Conservation (phyloP, 2,888 invertebrate genomes). For the Drosophila macrospina region DNA sequence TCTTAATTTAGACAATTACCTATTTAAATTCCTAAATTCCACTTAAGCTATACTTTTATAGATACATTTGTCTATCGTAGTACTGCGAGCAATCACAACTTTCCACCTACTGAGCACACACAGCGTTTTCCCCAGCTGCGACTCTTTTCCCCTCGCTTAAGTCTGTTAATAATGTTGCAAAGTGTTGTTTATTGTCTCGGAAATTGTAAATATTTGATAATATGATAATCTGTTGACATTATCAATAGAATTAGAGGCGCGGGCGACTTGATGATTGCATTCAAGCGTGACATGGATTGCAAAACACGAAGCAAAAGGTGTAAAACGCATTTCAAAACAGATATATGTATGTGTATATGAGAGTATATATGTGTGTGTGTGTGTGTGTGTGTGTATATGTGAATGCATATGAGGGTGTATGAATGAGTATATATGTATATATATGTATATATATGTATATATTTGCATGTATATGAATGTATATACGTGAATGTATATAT, state of each 20-base stretch:
- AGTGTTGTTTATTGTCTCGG: slow-evolving; percentile 6
- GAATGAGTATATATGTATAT: not conserved
- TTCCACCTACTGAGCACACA: not conserved
- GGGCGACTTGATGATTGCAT: slow-evolving; percentile 15
- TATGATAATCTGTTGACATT: slow-evolving; percentile 43
- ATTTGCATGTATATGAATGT: not conserved
- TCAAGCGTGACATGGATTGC: slow-evolving; percentile 28
- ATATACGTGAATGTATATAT: too few species aligned
- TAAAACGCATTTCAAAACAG: slow-evolving; percentile 43
- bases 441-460: not conserved
- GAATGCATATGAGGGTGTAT: not conserved
- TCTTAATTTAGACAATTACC: too few species aligned
- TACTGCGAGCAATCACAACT: not conserved
- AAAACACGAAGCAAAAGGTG: slow-evolving; percentile 27
- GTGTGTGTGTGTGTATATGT: not conserved
- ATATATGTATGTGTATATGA: not conserved
- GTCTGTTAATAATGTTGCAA: slow-evolving; percentile 1
- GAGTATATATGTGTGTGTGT: not conserved
- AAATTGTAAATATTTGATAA: slow-evolving; percentile 48
- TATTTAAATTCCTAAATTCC: too few species aligned
- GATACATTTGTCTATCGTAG: not conserved
- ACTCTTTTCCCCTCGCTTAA: not conserved
- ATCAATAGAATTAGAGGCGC: slow-evolving; percentile 12
- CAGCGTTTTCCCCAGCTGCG: too few species aligned
- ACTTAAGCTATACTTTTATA: too few species aligned